Evolutionary conservation across 2,797 vertebrate genomes (phyloP).

Genomic region (Chaenodraco wilsoni): DNA sequence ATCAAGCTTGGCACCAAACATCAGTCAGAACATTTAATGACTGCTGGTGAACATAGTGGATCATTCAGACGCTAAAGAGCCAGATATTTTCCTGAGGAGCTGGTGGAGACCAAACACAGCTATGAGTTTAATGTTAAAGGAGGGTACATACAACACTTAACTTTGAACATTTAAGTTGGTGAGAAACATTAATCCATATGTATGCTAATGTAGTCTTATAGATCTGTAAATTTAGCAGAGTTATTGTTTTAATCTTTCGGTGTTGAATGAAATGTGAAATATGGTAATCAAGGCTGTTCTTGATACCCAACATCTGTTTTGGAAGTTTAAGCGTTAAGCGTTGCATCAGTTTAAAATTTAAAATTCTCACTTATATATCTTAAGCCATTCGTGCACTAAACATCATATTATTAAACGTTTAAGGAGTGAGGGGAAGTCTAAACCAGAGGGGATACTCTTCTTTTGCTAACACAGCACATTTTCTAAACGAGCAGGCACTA

Average conservation of each 20-base stretch:
- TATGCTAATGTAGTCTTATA: neutral
- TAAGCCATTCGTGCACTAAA: neutral
- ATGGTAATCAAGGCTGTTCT: neutral
- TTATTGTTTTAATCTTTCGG: neutral
- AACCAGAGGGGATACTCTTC: slow-evolving; percentile 13
- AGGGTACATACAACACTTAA: neutral
- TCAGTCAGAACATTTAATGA: no score
- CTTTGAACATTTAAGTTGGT: no score
- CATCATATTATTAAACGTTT: neutral
- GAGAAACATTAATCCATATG: neutral
- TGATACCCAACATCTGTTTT: slow-evolving; percentile 18
- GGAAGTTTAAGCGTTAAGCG: neutral
- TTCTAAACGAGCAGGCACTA: slow-evolving; percentile 32
- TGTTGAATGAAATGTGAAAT: neutral
- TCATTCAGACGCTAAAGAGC: no score
- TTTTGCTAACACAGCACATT: slow-evolving; percentile 55
- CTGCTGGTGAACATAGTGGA: no score
- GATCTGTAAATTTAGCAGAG: no score
- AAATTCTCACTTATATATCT: neutral
- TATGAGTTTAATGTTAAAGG: neutral
- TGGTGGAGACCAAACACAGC: neutral
- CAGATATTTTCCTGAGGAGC: no score
- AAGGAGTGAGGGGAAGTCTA: slow-evolving; percentile 3
- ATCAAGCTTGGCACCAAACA: neutral
- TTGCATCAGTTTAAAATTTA: neutral